A percentile compares a stretch with the other conserved stretches of the same genome.
These are phyloP conservation scores for Platanista minor DNA, from an alignment of 2,113 vertebrate genomes.

Conservation along the genomic window DNA sequence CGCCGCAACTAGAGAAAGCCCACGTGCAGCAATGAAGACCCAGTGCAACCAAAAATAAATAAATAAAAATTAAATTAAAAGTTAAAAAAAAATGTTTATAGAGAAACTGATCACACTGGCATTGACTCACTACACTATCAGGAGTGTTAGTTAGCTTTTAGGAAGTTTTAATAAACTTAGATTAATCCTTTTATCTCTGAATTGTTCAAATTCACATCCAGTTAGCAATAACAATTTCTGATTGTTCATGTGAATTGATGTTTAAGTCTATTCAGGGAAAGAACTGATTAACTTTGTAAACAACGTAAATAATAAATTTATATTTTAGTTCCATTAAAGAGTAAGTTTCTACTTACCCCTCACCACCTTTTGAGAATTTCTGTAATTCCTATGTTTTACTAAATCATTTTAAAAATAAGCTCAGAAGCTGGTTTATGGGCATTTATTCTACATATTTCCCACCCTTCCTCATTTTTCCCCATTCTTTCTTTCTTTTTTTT, in stretches of 20 bases:
- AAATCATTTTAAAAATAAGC: neutral
- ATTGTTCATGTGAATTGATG: neutral
- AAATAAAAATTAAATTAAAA: too few relatives aligned
- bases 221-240: neutral
- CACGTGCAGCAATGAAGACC: too few relatives aligned
- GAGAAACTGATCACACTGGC: slow-evolving; percentile 22
- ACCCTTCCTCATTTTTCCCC: neutral
- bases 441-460: neutral
- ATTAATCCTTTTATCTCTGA: neutral
- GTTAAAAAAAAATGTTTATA: neutral
- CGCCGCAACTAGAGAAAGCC: too few relatives aligned
- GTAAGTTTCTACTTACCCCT: neutral
- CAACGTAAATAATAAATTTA: neutral
- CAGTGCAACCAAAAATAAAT: too few relatives aligned
- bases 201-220: neutral
- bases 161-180: slow-evolving; percentile 2
- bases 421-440: neutral
- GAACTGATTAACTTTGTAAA: neutral
- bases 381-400: neutral
- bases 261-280: neutral
- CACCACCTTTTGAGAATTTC: neutral
- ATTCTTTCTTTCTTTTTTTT: neutral
- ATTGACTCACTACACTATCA: neutral
- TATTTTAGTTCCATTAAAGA: neutral
- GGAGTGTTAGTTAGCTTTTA: neutral